Evolutionary conservation across 2,113 vertebrate species (phyloP).

Genomic region (Myiozetetes cayanensis): DNA sequence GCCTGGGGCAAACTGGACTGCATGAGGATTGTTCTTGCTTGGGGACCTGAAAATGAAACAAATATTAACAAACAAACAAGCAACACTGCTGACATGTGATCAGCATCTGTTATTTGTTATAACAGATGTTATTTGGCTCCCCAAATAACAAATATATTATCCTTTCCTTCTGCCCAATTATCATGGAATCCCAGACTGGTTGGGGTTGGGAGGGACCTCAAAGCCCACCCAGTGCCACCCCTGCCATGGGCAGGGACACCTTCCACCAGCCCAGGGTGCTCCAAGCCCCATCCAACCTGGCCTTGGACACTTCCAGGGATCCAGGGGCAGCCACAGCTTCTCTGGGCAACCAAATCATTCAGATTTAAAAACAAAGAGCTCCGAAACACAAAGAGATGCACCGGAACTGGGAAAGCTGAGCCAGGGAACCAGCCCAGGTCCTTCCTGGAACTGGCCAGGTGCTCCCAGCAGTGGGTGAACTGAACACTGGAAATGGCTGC

Average conservation of each 20-base stretch:
- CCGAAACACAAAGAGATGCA: not conserved
- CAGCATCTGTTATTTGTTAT: not conserved
- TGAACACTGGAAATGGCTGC: not conserved
- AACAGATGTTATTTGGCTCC: no score
- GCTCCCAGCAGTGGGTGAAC: not conserved
- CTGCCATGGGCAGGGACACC: not conserved
- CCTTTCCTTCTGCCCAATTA: not conserved
- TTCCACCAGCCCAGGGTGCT: not conserved
- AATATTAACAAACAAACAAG: not conserved
- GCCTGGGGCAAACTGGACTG: constrained; percentile 97
- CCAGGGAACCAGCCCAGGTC: not conserved
- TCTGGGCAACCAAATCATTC: not conserved
- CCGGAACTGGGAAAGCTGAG: not conserved
- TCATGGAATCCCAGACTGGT: not conserved
- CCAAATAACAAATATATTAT: not conserved
- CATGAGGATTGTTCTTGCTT: constrained; percentile 98
- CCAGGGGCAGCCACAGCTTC: not conserved
- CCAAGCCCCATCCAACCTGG: not conserved
- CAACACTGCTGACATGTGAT: not conserved
- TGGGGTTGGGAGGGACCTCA: rapidly evolving
- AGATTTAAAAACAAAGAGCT: not conserved
- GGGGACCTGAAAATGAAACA: constrained; percentile 82
- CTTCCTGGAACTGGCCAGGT: not conserved
- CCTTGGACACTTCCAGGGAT: not conserved
- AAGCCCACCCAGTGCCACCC: rapidly evolving